A percentile compares a stretch with the other conserved stretches of the same genome.
Conservation (phyloP, 92 coral and sea anemone species). For the Umimayanthus kanabou region DNA sequence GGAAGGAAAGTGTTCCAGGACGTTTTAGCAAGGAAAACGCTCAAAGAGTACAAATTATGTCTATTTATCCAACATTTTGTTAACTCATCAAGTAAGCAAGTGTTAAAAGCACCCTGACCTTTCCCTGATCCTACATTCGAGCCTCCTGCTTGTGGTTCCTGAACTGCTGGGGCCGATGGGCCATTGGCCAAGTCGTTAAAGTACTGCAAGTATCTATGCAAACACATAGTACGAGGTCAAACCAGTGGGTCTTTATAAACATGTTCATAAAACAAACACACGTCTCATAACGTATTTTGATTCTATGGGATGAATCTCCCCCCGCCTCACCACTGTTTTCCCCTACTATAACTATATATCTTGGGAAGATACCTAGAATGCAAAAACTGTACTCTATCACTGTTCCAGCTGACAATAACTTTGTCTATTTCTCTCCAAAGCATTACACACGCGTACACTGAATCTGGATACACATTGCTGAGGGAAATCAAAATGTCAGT, state of each 20-base stretch:
- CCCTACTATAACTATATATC: no score
- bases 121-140: background rate
- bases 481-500: background rate
- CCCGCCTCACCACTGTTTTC: no score
- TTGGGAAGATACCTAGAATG: no score
- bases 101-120: background rate
- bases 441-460: background rate
- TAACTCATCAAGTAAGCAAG: background rate
- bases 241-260: background rate
- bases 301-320: background rate
- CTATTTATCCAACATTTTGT: background rate
- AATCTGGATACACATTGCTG: background rate
- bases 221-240: background rate
- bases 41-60: no score
- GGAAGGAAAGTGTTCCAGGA: no score
- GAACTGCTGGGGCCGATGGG: background rate
- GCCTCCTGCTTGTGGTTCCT: background rate
- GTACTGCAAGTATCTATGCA: conserved; percentile 2
- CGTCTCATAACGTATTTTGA: background rate
- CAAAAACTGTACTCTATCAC: no score
- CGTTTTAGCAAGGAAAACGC: no score
- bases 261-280: background rate
- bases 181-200: background rate
- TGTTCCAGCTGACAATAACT: no score
- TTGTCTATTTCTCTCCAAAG: no score